Base-by-base conservation (phyloP, 2,888 invertebrate species). In the Holacanthella duospinosa region DNA sequence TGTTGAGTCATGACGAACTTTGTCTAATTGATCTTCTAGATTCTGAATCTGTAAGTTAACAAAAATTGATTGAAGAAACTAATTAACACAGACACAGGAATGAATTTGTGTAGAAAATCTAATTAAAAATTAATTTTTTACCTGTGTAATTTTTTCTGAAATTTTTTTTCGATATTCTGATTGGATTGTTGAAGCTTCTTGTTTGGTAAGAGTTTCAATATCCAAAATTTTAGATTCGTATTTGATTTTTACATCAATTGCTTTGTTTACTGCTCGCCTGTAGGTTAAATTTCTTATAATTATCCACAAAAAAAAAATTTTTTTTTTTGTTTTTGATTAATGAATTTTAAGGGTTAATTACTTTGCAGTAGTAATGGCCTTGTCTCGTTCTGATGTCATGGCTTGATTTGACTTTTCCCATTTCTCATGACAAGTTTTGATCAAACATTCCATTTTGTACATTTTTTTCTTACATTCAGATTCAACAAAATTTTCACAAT, bases 401-500 rank as follows among this genome's bases (percentile, higher is more conserved):
- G 59, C 29, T 43, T 60, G 58, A 12, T 68, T 24, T 43, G 66
- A 57, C 29, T 25, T 29, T 24, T 63, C 55, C 62, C 60, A 66
- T 21, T 66, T 56, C 43, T 53, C 63, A 55, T 64, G 53, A 29
- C 54, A 43, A 26, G 16, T 21, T 12, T 59, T 60, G 29, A 61
- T 12, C 4, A 55, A 54, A 44, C 27, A 29, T 62, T 64, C 57
- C 25, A 62, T 54, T 57, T 64, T 59, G 3, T 58, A 53, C 27
- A 67, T 24, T 59, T 65, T 64, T 21, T 53, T 44, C 44, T 64
- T 65, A 25, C 62, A 68, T 9, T 59, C 61, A 0, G 68, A 65
- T n/a, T 71, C 68, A 2, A 68, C 65, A 61, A 55, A 65, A 0
- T 71, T 68, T 21, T 70, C 68, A 48, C 71, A 71, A 53, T 67